Base-by-base conservation (phyloP, 2,888 invertebrate species). In the Glaucopsyche alexis region DNA sequence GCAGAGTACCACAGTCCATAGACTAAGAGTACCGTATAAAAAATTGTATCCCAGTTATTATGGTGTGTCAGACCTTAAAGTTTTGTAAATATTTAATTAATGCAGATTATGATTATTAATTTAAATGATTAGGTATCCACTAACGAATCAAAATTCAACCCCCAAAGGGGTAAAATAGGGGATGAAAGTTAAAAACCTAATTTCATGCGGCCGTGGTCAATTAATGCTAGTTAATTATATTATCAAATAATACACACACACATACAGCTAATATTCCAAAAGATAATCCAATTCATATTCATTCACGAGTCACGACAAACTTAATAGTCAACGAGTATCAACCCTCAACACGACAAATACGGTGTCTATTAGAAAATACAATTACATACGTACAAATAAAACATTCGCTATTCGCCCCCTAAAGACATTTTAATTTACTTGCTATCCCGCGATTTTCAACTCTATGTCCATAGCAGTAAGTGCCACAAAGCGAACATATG, bases 341-440 rank as follows among this genome's bases (percentile, higher is more conserved):
- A 19, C 52, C 66, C 47, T 19, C 66, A 55, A 72, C 74, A 73
- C 74, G 74, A 74, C 84, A 85, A 88, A 88, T 87, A 87, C 84
- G 86, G 80, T 86, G 81, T 81, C 84, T 84, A 85, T 87, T 86
- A 85, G 81, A 83, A 84, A 85, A 85, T 84, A 84, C 86, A 87
- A 87, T 87, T 85, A 88, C 87, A 85, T 83, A 83, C 83, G 82
- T 81, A 84, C 84, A 84, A 84, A 85, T 84, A 86, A 29, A 29
- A 29, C 29, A 29, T 4, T 29, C 81, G 80, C 79, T 75, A 79
- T 80, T 80, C 79, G 74, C 84, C 85, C 85, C 83, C 82, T 81
- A 78, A 84, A 85, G 83, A 85, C 84, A 85, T 88, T 84, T 89
- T 87, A 89, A 89, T 88, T 87, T 86, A 87, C 84, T 83, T 83